Base-by-base conservation (phyloP, 2,888 invertebrate species). In the Cheilosia scutellata region DNA sequence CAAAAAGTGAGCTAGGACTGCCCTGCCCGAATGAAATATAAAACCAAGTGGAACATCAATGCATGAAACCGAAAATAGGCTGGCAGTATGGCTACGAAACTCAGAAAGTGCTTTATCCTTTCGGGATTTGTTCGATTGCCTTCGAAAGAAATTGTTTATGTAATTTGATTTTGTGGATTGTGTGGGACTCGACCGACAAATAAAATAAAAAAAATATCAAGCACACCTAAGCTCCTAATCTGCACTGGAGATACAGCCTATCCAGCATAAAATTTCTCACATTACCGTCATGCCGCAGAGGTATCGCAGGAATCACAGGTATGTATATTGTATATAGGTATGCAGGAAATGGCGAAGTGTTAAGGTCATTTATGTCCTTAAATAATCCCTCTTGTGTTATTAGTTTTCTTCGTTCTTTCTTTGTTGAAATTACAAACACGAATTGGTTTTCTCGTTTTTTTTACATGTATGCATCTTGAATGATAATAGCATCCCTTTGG, bases 351-450 rank as follows among this genome's bases (percentile, higher is more conserved):
- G 58, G 60, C 51, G 16, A 70, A 77, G 62, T 63, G 70, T 37
- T 63, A 57, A 78, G 70, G 70, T 78, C 78, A 70, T 70, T 70
- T 71, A 63, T 78, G 78, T 63, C 63, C 70, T 49, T 78, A 55
- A 62, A 63, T 78, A 78, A 71, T 78, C 78, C 70, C 78, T 57
- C 55, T 71, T 78, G 78, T 70, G 78, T 57, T 78, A 78, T 78
- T 70, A 78, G 78, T 78, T 78, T 71, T 78, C 62, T 53, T 53
- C 62, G 47, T 47, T 47, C 7, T 47, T 7, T 78, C 4, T 31
- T 31, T 29, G 49, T 29, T 60, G 51, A 76, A 58, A 60, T 60
- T 51, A 49, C 47, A 55, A 71, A 25, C 31, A 58, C 37, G 51
- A 44, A 49, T 51, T 29, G 29, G 33, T 27, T 40, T 49, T 25